Evolutionary conservation across 2,888 invertebrate genomes (phyloP), one percentile per base, ranked within the genome.

Genomic region (Lepeophtheirus nordmannii): DNA sequence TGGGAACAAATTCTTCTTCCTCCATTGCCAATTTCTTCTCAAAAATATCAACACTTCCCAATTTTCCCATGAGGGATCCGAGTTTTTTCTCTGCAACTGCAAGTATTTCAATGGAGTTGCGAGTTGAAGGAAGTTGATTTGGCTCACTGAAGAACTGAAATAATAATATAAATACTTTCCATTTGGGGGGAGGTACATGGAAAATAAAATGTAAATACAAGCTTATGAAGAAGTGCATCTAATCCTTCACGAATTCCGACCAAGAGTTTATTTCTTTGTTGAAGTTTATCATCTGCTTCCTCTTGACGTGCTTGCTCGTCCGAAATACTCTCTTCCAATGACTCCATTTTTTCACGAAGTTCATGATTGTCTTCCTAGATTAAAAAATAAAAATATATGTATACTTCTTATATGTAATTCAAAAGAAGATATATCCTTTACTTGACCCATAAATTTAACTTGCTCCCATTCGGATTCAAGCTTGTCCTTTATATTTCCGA

Each of bases 381-480:
- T 14, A 46, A 1, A 63, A 57, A 12, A 56, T 61, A 40, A 39
- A 10, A 12, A 62, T 60, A 17, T 58, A 23, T 58, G 2, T 60
- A 30, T 17, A 11, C 23, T 10, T 14, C 10, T 11, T 7, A 17
- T 10, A 60, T 12, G 23, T 30, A 23, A 60, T 9, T 10, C 23
- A 60, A 11, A 7, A 30, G 1, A 30, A 22, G 2, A 23, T 10
- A 3, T 9, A 17, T 23, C 5, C 12, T 17, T 63, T 53, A 63
- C 63, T 23, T 66, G 66, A 20, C 66, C 66, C 66, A 66, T 66
- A 23, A 66, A 66, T 22, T 66, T 66, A 1, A 66, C 66, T 58
- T 58, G 23, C 10, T 66, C 66, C 66, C 66, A 66, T 40, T 66
- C 66, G 39, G 60, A 59, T 41, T 66, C 66, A 7, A 66, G 46